Base-by-base conservation (phyloP, 2,888 invertebrate species). In the Andrena dorsata region DNA sequence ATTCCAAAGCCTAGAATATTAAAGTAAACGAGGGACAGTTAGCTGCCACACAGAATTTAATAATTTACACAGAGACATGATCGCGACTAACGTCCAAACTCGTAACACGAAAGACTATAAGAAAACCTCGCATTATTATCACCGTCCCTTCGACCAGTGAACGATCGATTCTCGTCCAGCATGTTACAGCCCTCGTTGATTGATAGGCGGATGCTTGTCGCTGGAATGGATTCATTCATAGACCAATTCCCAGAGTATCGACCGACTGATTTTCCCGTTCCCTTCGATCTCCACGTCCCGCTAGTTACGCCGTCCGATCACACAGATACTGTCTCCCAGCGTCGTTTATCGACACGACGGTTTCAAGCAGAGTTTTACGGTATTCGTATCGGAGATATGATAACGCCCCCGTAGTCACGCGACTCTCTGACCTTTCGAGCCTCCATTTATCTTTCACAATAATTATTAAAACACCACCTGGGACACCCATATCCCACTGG, bases 211-310 rank as follows among this genome's bases (percentile, higher is more conserved):
- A 49, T 66, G 70, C 65, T 73, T 77, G 47, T 32, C 28, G 70
- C 51, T 10, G 30, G 75, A 65, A 58, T 35, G 75, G 79, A 77
- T 76, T 86, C 85, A 87, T 86, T 87, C 86, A 85, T 76, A 83
- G 82, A 80, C n/a, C 77, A 70, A 51, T 71, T 76, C 61, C 56
- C 58, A 64, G 74, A 69, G 78, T 26, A 60, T 49, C 53, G 60
- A 61, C 51, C 85, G 56, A 10, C 74, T 76, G 87, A 87, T 76
- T 87, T 87, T 86, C 72, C 3, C 23, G 20, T 51, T 51, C n/a
- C 51, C 6, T 20, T 58, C 49, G 49, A 41, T 41, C 74, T 73
- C 60, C 78, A 65, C 77, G 76, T 74, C 73, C 72, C 64, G 69
- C 53, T 64, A 64, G 76, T 73, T 80, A 81, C 82, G 72, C 70